These are phyloP conservation scores for Oreocharis arfaki DNA, from an alignment of 2,113 vertebrate species.

Conservation along the genomic window DNA sequence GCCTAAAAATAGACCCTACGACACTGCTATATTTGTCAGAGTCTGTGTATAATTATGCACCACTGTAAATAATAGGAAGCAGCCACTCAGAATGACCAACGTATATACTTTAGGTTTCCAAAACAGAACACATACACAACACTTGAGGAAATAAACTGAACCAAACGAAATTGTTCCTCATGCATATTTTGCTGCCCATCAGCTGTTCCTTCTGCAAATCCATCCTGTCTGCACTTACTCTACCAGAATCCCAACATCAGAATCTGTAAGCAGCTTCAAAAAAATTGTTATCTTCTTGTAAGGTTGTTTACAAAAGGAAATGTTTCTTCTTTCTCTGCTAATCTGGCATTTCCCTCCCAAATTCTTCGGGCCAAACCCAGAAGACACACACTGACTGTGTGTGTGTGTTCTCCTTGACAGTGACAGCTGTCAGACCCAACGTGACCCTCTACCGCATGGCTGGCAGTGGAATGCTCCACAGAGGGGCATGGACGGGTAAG, in stretches of 20 bases:
- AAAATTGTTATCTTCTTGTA: neutral
- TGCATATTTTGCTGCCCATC: neutral
- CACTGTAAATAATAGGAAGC: constrained; percentile 26
- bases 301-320: neutral
- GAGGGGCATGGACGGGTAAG: neutral
- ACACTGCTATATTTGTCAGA: neutral
- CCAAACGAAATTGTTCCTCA: neutral
- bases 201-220: neutral
- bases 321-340: neutral
- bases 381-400: neutral
- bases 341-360: neutral
- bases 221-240: neutral
- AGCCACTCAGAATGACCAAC: neutral
- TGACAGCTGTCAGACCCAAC: neutral
- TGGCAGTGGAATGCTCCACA: neutral
- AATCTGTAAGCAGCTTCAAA: neutral
- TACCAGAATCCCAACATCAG: neutral
- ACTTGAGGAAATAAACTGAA: neutral
- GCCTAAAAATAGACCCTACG: neutral
- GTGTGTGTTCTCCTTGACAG: neutral
- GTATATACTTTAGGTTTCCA: neutral
- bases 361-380: neutral
- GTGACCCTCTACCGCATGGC: neutral
- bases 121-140: neutral
- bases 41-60: neutral